phyloP scores from a whole-genome alignment of 2,797 vertebrate species.

The Cyclopterus lumpus region DNA sequence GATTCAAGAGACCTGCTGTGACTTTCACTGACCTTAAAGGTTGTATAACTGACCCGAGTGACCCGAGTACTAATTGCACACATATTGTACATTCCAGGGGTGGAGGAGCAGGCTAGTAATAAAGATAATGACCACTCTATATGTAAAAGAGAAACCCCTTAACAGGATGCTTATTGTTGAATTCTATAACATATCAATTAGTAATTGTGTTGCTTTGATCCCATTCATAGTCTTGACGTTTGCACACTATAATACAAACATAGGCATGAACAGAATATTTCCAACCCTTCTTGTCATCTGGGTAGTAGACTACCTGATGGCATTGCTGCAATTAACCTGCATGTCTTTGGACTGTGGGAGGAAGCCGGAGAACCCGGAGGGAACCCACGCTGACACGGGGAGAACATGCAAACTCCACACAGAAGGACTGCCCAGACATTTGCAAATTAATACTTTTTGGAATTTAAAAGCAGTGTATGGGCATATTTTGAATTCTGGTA shows the following conservation, averaged over 20 bases:
- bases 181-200: neutral
- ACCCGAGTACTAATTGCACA: neutral
- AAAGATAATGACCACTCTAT: neutral
- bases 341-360: too few relatives aligned
- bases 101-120: neutral
- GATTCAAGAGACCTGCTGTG: neutral
- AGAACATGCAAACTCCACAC: too few relatives aligned
- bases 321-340: too few relatives aligned
- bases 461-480: too few relatives aligned
- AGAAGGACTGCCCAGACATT: too few relatives aligned
- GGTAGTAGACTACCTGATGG: neutral
- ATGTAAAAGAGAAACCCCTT: neutral
- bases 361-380: too few relatives aligned
- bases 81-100: neutral
- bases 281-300: neutral
- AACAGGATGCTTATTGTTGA: neutral
- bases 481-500: too few relatives aligned
- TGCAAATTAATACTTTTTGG: too few relatives aligned
- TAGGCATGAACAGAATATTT: neutral
- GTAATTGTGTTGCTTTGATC: neutral
- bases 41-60: neutral
- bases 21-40: conserved; percentile 12
- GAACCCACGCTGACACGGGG: too few relatives aligned
- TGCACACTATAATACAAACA: neutral
- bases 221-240: neutral